Evolutionary conservation across 1,140 invertebrate genomes (phyloP).

Genomic region (Aphaenogaster rudis): DNA sequence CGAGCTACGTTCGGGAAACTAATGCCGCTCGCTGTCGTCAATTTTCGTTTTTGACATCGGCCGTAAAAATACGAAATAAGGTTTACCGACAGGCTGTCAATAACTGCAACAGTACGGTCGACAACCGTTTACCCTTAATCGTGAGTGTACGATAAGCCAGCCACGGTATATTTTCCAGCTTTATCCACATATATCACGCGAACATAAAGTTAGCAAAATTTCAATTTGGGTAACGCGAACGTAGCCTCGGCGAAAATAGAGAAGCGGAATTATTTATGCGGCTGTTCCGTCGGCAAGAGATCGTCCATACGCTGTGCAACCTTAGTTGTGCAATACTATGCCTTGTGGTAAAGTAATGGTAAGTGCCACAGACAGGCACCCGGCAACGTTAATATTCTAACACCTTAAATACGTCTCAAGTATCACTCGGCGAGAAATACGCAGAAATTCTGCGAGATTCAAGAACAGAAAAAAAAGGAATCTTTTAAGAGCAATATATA

Average conservation of each 20-base stretch:
- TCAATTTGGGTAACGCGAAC: conserved; percentile 56
- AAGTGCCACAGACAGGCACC: conserved; percentile 47
- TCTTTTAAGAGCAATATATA: not conserved
- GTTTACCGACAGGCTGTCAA: conserved; percentile 24
- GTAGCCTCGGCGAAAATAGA: conserved; percentile 45
- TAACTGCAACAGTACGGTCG: conserved; percentile 29
- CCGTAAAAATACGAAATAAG: conserved; percentile 32
- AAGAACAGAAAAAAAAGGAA: not conserved
- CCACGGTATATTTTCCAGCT: conserved; percentile 15
- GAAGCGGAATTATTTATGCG: conserved; percentile 61
- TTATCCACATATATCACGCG: conserved; percentile 47
- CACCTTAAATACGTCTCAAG: conserved; percentile 47
- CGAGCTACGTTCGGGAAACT: not conserved
- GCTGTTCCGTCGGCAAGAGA: conserved; percentile 58
- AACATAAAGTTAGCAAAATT: conserved; percentile 58
- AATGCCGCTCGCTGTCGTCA: not conserved
- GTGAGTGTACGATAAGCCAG: conserved; percentile 33
- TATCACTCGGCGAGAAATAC: conserved; percentile 33
- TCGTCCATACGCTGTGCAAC: conserved; percentile 46
- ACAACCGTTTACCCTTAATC: conserved; percentile 37
- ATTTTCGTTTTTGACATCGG: conserved; percentile 22
- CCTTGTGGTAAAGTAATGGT: conserved; percentile 48
- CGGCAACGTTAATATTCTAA: conserved; percentile 49
- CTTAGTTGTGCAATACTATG: conserved; percentile 55
- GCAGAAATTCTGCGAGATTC: not conserved